Evolutionary conservation across 2,797 vertebrate species (phyloP), one percentile per base, ranked within the genome.

Genomic region (Nyctalus aviator): DNA sequence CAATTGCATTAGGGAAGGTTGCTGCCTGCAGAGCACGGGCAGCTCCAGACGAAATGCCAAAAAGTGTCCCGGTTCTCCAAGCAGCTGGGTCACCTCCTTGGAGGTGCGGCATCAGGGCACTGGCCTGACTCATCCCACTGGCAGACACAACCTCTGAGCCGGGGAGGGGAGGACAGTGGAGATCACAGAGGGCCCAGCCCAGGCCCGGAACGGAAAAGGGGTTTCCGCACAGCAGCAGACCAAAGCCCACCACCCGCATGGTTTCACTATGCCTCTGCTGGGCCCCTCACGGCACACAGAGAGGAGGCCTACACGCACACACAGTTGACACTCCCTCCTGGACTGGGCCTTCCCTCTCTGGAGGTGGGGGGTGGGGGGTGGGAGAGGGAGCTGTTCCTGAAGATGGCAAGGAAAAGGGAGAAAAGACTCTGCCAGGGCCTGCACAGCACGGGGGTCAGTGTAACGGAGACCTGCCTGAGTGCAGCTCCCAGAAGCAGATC

Each of bases 271-370:
- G n/a, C 20, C 20, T 57, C 53, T 76, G 50, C 46, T 4, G 48
- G 20, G n/a, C 9, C 32, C 30, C 30, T 8, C 64, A 2, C 0
- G 14, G 55, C 10, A 17, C 27, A 9, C 20, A 20, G 20, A 48
- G 30, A 62, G 30, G 35, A 89, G n/a, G 48, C 10, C 62, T 13
- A 4, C 3, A 48, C 8, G 4, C 15, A 5, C 5, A 3, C 6
- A 7, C 8, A 10, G 75, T 1, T 44, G 53, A 68, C 44, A 23
- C 57, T 30, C 57, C 18, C 46, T 50, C 25, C 53, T 30, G 78
- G 55, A 44, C 69, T 57, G 35, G 53, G 55, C 64, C 64, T 41
- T 35, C 64, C 32, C 21, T 35, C 66, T 79, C 37, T 32, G n/a
- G n/a, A n/a, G n/a, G n/a, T n/a, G n/a, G n/a, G n/a, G n/a, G n/a